Evolutionary conservation across 1,140 invertebrate species (phyloP), one percentile per base, ranked within the genome.

Genomic region (Papilio polyxenes): DNA sequence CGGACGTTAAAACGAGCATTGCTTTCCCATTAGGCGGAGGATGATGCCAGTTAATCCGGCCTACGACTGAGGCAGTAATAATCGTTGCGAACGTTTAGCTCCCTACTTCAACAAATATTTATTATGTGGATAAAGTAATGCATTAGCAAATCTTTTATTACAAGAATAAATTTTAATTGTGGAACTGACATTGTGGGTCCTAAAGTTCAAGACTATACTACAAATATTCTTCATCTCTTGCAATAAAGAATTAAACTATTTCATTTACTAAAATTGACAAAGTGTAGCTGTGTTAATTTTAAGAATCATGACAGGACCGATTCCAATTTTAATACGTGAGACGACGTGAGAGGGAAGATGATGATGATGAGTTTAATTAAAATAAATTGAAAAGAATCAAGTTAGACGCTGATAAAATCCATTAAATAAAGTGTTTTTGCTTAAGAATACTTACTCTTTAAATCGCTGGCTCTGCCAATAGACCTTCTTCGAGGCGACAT

Each of bases 401-500:
- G 40, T 44, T 7, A 44, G 7, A 44, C 40, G 7, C 40, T 44
- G 40, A 44, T 44, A 44, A 31, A 31, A 2, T 31, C 23, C 23
- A 31, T 31, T 31, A 31, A 31, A 49, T 3, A 8, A 11, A 51
- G 49, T 51, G 10, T 51, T 51, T 0, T 51, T 51, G 7, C 6
- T 69, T 17, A 56, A 1, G 37, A 15, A 72, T 15, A 93, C 94
- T 91, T 93, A 95, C 94, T 92, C 94, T 93, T 95, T 83, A 95
- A 89, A 83, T 95, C 94, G 82, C 88, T 86, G 82, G 89, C 89
- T 91, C 91, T 95, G 75, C 93, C 91, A 83, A 92, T 92, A 83
- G 93, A 95, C 91, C 93, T 93, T 90, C 94, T 92, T 89, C 94
- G 90, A 11, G 94, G 95, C 85, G 95, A 95, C 89, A 92, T 91